These are phyloP conservation scores for Sus scrofa DNA, from an alignment of 2,113 vertebrate species.

Conservation along the genomic window DNA sequence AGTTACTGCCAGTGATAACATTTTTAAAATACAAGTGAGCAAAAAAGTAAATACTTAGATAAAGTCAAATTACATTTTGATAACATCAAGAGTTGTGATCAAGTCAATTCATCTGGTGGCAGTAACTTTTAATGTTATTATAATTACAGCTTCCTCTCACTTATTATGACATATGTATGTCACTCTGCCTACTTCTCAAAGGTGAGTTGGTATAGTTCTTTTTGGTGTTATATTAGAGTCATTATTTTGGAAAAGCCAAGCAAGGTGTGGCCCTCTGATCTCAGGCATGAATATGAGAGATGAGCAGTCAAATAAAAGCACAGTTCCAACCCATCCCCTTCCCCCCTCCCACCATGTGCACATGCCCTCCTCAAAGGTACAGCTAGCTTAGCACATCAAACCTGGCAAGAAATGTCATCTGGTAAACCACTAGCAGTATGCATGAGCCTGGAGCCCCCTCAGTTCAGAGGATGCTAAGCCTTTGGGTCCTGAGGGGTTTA, in stretches of 20 bases:
- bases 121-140: neutral
- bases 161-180: neutral
- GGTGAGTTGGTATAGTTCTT: neutral
- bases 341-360: neutral
- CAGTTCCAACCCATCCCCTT: too few relatives aligned
- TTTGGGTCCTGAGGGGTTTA: conserved; percentile 4
- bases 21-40: neutral
- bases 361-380: neutral
- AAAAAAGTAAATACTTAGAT: neutral
- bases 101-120: neutral
- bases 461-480: neutral
- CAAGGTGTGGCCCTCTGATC: neutral
- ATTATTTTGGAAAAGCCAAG: neutral
- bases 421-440: neutral
- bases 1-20: neutral
- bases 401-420: neutral
- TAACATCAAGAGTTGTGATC: neutral
- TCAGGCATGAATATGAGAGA: neutral
- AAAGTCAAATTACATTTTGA: neutral
- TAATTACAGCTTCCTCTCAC: neutral
- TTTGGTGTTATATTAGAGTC: neutral
- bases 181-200: neutral
- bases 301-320: neutral
- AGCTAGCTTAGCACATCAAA: neutral
- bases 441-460: neutral